Base-by-base conservation (phyloP, 2,113 vertebrate genomes). In the Embiotoca jacksoni region DNA sequence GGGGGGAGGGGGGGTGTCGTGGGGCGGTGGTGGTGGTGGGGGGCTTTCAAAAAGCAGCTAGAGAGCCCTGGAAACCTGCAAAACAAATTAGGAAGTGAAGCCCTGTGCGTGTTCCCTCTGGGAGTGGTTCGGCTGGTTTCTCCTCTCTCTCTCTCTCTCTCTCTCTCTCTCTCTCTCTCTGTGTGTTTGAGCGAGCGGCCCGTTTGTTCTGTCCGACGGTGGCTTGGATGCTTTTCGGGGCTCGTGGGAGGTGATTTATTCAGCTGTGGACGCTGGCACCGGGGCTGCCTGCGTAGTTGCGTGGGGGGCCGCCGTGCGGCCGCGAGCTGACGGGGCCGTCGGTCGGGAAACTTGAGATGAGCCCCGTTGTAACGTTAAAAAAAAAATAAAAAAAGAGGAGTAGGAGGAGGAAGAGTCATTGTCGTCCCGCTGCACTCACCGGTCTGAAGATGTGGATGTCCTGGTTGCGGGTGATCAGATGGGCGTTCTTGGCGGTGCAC, bases 401-500 rank as follows among this genome's bases (percentile, higher is more conserved):
- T 14, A 31, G 36, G 11, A 71, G 73, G 55, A 62, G 49, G 61
- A 73, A 10, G 2, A 16, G 49, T 31, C 41, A 1, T 7, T 1
- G 33, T 69, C 13, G 23, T 23, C 23, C 23, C 23, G 23, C 23
- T 82, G 71, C 6, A 92, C 96, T 95, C 91, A 99, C 97, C 54
- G 96, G 90, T 91, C 97, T 95, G 81, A 99, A 99, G 66, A 97
- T 88, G 11, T 99, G 97, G 91, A 99, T 96, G 92, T 99, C 97
- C 65, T 99, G 98, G 79, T 93, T 98, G 71, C 98, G 96, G 77
- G 98, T 99, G 88, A 99, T 97, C 91, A 99, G 94, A 83, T 99
- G 98, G 0, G 98, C 98, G 0, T 99, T 99, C 93, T 99, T 99
- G 8, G 98, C 98, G 0, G 98, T 99, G 92, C 98, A 99, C 0